Evolutionary conservation across 2,888 invertebrate genomes (phyloP).

Genomic region (Scrobipalpa atriplicella): DNA sequence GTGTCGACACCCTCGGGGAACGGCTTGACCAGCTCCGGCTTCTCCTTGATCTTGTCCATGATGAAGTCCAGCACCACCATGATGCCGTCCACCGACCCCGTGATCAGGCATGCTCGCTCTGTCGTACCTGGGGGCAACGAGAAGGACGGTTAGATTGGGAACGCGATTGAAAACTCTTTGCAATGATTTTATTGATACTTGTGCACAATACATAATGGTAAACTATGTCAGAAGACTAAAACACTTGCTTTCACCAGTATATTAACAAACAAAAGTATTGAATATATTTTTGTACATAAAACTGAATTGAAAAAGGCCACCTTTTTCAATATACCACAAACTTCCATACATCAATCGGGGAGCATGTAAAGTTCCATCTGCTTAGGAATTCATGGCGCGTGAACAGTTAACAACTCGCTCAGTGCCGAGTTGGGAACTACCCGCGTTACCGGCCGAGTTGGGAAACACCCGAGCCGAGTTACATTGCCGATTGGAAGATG

Average conservation of each 20-base stretch:
- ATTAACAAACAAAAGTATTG: no score
- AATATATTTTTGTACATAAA: no score
- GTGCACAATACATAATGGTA: no score
- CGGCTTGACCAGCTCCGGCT: constrained; percentile 93
- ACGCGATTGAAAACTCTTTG: not conserved
- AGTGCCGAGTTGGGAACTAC: not conserved
- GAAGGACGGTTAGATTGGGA: not conserved
- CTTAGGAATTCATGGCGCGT: not conserved
- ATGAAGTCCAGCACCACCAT: constrained; percentile 96
- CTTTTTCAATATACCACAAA: not conserved
- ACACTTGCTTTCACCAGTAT: no score
- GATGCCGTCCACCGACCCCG: constrained; percentile 95
- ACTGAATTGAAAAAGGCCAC: not conserved
- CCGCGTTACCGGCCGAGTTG: no score
- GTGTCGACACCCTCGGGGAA: constrained; percentile 91
- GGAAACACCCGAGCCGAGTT: no score
- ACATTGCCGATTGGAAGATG: no score
- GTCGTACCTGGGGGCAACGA: constrained; percentile 88
- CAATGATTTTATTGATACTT: no score
- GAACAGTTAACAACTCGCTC: not conserved
- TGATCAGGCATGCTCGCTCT: constrained; percentile 96
- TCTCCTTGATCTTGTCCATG: constrained; percentile 97
- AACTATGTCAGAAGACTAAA: no score
- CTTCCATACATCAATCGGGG: not conserved
- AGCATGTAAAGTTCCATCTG: not conserved